Evolutionary conservation across 1,140 invertebrate species (phyloP).

Genomic region (Nomia melanderi): DNA sequence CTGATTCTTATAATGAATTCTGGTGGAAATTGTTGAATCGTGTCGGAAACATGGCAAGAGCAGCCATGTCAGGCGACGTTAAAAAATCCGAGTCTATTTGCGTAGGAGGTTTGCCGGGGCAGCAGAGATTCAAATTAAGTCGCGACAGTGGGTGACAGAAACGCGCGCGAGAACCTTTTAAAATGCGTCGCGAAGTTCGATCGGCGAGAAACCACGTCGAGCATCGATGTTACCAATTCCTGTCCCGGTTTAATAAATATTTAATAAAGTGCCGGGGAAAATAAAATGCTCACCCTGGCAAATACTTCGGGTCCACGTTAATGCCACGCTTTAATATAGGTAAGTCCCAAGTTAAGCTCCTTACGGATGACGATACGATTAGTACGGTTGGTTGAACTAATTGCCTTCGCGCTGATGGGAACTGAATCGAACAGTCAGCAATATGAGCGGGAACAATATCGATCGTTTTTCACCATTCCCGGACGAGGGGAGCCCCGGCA

Average conservation of each 20-base stretch:
- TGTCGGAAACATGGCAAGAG: background rate
- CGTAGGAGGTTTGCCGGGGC: background rate
- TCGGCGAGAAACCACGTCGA: background rate
- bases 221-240: background rate
- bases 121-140: background rate
- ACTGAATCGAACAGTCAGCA: conserved; percentile 59
- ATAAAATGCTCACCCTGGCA: conserved; percentile 30
- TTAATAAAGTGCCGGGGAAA: conserved; percentile 35
- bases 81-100: background rate
- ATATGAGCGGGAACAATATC: conserved; percentile 63
- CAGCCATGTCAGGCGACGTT: background rate
- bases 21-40: background rate
- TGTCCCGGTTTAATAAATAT: conserved; percentile 33
- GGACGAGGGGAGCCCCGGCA: background rate
- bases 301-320: conserved; percentile 54
- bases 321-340: conserved; percentile 64
- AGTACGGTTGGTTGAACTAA: conserved; percentile 63
- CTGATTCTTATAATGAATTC: background rate
- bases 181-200: conserved; percentile 1
- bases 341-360: conserved; percentile 66
- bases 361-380: conserved; percentile 67
- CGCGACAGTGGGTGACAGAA: background rate
- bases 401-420: conserved; percentile 63
- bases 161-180: background rate
- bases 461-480: conserved; percentile 50